Percentiles rank a stretch among this genome's conserved stretches.
phyloP scores from a whole-genome alignment of 2,113 vertebrate species.

The Zeus faber region DNA sequence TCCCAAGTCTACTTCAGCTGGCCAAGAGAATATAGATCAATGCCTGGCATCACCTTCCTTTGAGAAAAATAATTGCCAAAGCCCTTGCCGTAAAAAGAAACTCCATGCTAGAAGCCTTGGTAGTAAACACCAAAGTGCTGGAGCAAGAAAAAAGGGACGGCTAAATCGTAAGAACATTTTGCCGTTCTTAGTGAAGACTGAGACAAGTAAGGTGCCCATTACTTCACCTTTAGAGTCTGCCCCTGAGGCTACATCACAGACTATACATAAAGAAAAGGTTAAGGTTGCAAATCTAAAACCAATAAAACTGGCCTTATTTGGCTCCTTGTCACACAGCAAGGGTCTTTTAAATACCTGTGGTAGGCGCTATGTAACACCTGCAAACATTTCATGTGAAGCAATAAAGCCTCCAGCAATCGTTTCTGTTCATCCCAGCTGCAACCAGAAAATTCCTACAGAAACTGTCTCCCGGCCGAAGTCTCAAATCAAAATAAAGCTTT shows the following conservation, averaged over 20 bases:
- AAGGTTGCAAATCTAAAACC: neutral
- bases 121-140: neutral
- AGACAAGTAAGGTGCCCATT: neutral
- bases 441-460: neutral
- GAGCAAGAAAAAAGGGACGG: slow-evolving; percentile 14
- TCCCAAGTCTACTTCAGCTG: neutral
- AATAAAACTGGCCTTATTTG: slow-evolving; percentile 56
- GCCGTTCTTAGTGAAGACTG: too few species aligned
- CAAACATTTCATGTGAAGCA: neutral
- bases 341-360: neutral
- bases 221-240: neutral
- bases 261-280: neutral
- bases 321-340: slow-evolving; percentile 27
- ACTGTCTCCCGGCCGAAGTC: neutral
- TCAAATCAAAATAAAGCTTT: slow-evolving; percentile 33
- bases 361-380: neutral
- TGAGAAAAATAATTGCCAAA: neutral
- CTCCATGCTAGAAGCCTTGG: neutral
- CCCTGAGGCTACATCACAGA: neutral
- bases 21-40: neutral
- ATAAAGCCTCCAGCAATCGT: slow-evolving; percentile 43
- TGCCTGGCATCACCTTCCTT: slow-evolving; percentile 14
- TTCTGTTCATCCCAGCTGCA: slow-evolving; percentile 25
- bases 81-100: neutral
- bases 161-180: too few species aligned